A percentile compares a stretch with the other conserved stretches of the same genome.
Conservation (phyloP, 2,888 invertebrate genomes). For the Bugulina stolonifera region DNA sequence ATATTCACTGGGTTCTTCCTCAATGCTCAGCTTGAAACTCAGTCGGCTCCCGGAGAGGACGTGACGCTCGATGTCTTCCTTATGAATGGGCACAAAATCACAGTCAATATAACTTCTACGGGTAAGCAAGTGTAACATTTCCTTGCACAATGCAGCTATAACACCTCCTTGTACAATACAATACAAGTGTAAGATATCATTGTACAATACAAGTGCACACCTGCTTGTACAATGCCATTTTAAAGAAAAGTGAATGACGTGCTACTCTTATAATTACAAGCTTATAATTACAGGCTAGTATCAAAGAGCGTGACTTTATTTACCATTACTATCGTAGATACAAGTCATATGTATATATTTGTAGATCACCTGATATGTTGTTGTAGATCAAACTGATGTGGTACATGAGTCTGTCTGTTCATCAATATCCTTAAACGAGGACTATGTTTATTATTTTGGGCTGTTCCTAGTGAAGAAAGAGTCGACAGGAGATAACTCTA, state of each 20-base stretch:
- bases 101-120: conserved; percentile 70
- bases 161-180: no score
- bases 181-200: no score
- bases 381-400: conserved; percentile 70
- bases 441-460: conserved; percentile 80
- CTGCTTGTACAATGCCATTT: no score
- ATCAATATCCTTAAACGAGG: conserved; percentile 71
- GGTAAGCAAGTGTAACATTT: background rate
- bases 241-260: no score
- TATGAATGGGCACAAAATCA: conserved; percentile 80
- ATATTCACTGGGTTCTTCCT: conserved; percentile 79
- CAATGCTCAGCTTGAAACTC: conserved; percentile 83
- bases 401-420: conserved; percentile 74
- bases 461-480: conserved; percentile 77
- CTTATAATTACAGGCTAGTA: no score
- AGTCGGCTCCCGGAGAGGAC: conserved; percentile 56
- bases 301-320: no score
- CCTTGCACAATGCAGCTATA: no score
- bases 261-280: no score
- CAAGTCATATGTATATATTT: no score
- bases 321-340: no score
- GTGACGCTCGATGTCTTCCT: conserved; percentile 74
- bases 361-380: no score
- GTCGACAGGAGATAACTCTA: conserved; percentile 58
- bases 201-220: no score